A percentile compares a stretch with the other conserved stretches of the same genome.
Evolutionary conservation across 1,140 invertebrate species (phyloP).

Genomic region (Sarcophaga peregrina): DNA sequence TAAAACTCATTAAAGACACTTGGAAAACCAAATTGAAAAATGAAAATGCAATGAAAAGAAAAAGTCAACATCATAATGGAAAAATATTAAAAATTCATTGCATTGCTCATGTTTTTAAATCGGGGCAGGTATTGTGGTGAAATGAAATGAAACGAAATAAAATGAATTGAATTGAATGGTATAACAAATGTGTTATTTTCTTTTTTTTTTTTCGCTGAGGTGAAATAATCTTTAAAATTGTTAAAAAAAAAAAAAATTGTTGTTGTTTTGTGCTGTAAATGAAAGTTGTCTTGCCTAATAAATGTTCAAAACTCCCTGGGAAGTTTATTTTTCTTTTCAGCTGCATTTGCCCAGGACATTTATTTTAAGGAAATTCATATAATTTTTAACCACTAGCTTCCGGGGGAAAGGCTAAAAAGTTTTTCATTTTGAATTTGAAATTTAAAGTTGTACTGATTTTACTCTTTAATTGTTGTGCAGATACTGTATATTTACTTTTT

Average conservation of each 20-base stretch:
- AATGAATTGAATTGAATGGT: neutral
- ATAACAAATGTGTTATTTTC: slow-evolving; percentile 1
- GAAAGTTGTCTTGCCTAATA: slow-evolving; percentile 24
- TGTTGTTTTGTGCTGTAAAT: slow-evolving; percentile 8
- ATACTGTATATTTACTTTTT: neutral
- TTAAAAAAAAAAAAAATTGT: neutral
- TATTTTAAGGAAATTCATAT: slow-evolving; percentile 3
- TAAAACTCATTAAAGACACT: slow-evolving; percentile 18
- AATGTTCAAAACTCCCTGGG: neutral
- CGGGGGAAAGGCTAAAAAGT: slow-evolving; percentile 23
- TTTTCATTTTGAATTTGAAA: neutral
- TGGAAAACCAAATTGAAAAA: neutral
- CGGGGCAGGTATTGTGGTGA: no score
- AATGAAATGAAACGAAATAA: no score
- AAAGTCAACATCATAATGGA: neutral
- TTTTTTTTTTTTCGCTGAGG: neutral
- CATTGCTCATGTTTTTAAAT: neutral
- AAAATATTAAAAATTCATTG: neutral
- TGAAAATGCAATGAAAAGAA: neutral
- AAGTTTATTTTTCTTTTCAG: neutral
- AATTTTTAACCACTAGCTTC: neutral
- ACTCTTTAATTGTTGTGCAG: neutral
- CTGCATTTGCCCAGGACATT: neutral
- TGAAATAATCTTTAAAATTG: neutral
- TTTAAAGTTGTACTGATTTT: no score